Percentiles rank a stretch among this genome's conserved stretches.
Conservation (phyloP, 2,797 vertebrate genomes). For the Bradypodion ventrale region DNA sequence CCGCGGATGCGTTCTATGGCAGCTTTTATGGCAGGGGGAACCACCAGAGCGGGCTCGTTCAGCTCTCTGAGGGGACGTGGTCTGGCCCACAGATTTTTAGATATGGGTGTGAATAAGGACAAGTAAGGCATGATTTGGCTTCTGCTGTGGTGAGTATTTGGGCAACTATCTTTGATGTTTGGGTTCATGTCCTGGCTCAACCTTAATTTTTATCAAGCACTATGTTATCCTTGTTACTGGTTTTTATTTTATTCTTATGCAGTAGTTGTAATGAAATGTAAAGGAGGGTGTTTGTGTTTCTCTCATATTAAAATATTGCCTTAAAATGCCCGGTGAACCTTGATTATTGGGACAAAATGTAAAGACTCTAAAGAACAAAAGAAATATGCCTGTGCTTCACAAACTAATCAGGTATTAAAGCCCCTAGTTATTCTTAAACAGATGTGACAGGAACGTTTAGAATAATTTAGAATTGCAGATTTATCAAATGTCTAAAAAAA, state of each 20-base stretch:
- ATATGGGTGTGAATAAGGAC: no score
- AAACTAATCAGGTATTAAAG: constrained; percentile 27
- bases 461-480: constrained; percentile 49
- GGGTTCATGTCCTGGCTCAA: no score
- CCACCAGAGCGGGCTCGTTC: no score
- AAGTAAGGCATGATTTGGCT: no score
- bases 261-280: background rate
- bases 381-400: background rate
- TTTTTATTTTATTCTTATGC: background rate
- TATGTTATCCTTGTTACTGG: no score
- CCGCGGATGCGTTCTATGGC: no score
- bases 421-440: constrained; percentile 35
- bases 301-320: background rate
- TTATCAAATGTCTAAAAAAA: constrained; percentile 51
- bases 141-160: no score
- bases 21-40: no score
- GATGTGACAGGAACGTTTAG: constrained; percentile 56
- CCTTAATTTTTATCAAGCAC: no score
- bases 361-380: background rate
- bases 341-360: background rate
- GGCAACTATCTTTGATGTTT: no score
- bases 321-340: background rate
- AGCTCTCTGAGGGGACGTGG: no score
- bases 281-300: background rate
- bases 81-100: no score